Conservation (phyloP, 37 sponge, comb jelly and placozoan species). For the Geodia barretti region DNA sequence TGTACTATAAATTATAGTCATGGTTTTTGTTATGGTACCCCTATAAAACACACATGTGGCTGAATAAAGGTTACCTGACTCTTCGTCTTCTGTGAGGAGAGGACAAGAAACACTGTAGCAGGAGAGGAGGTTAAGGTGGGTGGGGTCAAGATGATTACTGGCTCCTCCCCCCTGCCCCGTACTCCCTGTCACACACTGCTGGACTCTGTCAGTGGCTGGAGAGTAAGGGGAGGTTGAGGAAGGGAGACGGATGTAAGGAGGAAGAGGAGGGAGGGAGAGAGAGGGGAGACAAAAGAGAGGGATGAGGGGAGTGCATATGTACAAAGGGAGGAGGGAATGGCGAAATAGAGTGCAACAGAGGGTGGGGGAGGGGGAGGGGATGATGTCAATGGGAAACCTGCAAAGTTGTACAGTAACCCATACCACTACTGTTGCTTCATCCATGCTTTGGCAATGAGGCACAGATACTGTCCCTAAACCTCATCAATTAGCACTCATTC, state of each 20-base stretch:
- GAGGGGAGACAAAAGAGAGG: background rate
- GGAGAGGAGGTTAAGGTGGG: slow-evolving; percentile 5
- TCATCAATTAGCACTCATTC: too few relatives aligned
- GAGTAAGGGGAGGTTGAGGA: slow-evolving; percentile 15
- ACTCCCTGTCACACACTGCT: background rate
- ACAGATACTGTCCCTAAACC: too few relatives aligned
- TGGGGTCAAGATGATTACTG: background rate
- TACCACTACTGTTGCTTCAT: too few relatives aligned
- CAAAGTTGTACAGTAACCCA: too few relatives aligned
- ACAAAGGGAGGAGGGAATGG: too few relatives aligned
- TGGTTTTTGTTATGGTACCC: too few relatives aligned
- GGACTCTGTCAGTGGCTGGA: background rate
- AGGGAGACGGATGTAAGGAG: background rate
- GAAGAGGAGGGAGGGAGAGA: background rate
- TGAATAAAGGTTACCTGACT: slow-evolving; percentile 7
- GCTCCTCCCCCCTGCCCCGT: background rate
- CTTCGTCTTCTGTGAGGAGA: background rate
- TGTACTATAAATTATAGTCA: too few relatives aligned
- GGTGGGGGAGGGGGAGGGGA: background rate
- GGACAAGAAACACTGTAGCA: slow-evolving; percentile 31
- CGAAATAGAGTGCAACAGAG: background rate
- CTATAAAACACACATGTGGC: too few relatives aligned
- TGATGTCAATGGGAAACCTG: too few relatives aligned
- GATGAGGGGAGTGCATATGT: too few relatives aligned
- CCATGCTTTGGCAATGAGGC: too few relatives aligned